Conservation (phyloP, 1,140 invertebrate species). For the Zeugodacus cucurbitae region DNA sequence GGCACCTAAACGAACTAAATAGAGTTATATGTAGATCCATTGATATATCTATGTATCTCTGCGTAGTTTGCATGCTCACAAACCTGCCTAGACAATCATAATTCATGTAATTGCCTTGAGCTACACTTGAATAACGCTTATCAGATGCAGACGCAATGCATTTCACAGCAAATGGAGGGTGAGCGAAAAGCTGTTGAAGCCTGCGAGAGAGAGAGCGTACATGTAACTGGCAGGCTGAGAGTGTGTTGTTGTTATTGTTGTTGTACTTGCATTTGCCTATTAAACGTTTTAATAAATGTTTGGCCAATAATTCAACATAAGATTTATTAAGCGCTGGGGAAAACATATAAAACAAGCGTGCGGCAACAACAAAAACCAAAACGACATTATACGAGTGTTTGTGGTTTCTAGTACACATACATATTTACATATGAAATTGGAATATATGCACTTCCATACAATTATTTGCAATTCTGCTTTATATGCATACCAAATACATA, state of each 20-base stretch:
- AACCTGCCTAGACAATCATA: conserved; percentile 17
- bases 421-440: background rate
- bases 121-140: background rate
- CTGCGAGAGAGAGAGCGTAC: background rate
- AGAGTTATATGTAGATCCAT: background rate
- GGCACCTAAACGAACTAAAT: background rate
- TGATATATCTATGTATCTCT: background rate
- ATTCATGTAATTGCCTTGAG: conserved; percentile 21
- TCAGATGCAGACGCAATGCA: conserved; percentile 4
- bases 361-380: background rate
- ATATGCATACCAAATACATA: background rate
- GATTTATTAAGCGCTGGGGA: background rate
- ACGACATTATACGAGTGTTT: background rate
- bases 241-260: background rate
- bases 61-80: background rate
- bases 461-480: background rate
- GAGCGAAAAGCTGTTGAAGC: too few species aligned
- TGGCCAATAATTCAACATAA: background rate
- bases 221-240: background rate
- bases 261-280: background rate
- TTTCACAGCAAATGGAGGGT: background rate
- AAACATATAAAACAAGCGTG: background rate
- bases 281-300: conserved; percentile 30
- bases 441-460: background rate
- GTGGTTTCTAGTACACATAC: background rate